phyloP scores from a whole-genome alignment of 1,140 invertebrate species.

The Drosophila melanica region DNA sequence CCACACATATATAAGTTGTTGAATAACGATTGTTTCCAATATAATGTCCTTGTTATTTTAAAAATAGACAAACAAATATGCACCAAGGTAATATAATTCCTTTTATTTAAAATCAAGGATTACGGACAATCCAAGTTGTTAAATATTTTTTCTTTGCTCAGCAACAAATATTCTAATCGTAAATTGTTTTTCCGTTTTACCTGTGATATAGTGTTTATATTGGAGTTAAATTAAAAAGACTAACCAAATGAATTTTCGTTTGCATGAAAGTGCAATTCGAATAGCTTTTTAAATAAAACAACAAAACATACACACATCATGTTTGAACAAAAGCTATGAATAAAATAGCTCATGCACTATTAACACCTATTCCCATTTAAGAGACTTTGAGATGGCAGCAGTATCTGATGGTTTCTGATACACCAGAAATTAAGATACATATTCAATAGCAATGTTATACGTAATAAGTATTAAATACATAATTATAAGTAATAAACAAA shows the following conservation, averaged over 20 bases:
- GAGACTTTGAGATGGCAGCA: neutral
- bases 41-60: neutral
- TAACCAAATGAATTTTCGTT: slow-evolving; percentile 52
- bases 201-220: slow-evolving; percentile 77
- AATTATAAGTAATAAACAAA: no score
- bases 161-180: neutral
- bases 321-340: slow-evolving; percentile 6
- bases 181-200: slow-evolving; percentile 31
- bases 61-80: neutral
- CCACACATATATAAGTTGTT: neutral
- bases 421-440: no score
- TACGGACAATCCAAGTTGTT: no score
- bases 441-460: no score
- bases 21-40: slow-evolving; percentile 9
- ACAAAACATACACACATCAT: slow-evolving; percentile 31
- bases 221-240: slow-evolving; percentile 76
- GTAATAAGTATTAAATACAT: no score
- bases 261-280: slow-evolving; percentile 26
- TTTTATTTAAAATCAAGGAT: neutral
- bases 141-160: neutral
- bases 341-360: slow-evolving; percentile 18
- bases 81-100: neutral
- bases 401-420: neutral
- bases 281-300: slow-evolving; percentile 22
- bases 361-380: slow-evolving; percentile 40